phyloP scores from a whole-genome alignment of 2,797 vertebrate species.

The Remorina albescens region DNA sequence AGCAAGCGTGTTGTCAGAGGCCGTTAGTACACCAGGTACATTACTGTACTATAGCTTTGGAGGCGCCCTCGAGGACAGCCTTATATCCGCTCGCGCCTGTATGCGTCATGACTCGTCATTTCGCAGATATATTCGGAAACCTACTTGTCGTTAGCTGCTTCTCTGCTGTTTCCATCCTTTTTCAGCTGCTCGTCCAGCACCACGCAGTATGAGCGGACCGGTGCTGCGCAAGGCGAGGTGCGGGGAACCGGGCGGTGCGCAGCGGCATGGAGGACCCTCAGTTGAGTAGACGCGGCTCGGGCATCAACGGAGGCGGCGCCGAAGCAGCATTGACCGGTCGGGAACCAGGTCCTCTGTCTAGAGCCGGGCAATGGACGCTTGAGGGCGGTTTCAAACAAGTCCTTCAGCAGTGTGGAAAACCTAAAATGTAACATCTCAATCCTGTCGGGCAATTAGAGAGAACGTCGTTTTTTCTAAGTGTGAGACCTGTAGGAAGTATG shows the following conservation, averaged over 20 bases:
- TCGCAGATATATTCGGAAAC: slow-evolving; percentile 4
- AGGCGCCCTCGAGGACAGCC: background rate
- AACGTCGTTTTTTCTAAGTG: slow-evolving; percentile 45
- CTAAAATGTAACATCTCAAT: slow-evolving; percentile 92
- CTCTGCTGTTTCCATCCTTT: slow-evolving; percentile 67
- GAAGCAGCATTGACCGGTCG: slow-evolving; percentile 58
- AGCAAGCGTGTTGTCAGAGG: rapidly evolving
- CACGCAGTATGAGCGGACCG: slow-evolving; percentile 72
- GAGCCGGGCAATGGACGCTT: slow-evolving; percentile 73
- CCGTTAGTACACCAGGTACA: background rate
- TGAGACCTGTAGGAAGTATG: background rate
- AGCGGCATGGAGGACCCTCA: slow-evolving; percentile 61
- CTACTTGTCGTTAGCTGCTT: slow-evolving; percentile 78
- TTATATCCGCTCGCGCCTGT: slow-evolving; percentile 40
- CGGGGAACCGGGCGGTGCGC: slow-evolving; percentile 37
- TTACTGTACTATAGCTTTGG: background rate
- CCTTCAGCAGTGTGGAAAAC: slow-evolving; percentile 86
- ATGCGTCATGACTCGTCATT: slow-evolving; percentile 49
- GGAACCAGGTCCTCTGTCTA: slow-evolving; percentile 62
- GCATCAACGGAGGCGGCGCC: slow-evolving; percentile 59
- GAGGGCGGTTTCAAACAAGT: slow-evolving; percentile 83
- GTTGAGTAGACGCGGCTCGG: slow-evolving; percentile 17
- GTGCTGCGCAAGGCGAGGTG: slow-evolving; percentile 34
- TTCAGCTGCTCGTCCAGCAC: slow-evolving; percentile 71
- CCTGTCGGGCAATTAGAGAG: slow-evolving; percentile 63